These are phyloP conservation scores for Recurvirostra avosetta DNA, from an alignment of 2,113 vertebrate species.

Conservation along the genomic window DNA sequence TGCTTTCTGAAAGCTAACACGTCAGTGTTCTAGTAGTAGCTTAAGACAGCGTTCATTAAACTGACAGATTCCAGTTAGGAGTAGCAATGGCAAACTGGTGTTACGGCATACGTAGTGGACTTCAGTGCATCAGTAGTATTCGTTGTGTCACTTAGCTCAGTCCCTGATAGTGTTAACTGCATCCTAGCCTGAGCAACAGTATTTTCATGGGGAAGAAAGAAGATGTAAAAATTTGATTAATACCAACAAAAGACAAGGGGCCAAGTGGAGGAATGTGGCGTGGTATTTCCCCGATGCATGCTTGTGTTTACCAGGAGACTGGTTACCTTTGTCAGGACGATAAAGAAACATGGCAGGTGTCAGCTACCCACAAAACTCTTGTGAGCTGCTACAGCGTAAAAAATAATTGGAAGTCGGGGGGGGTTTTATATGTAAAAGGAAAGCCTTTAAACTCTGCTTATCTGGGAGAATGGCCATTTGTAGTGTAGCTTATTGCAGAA, in stretches of 20 bases:
- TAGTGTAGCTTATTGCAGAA: not conserved
- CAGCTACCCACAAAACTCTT: not conserved
- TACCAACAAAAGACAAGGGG: not conserved
- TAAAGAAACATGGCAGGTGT: not conserved
- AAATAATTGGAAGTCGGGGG: not conserved
- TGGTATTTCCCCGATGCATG: not conserved
- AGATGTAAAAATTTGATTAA: not conserved
- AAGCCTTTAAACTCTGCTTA: not conserved
- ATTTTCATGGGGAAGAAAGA: not conserved
- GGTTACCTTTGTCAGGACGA: not conserved
- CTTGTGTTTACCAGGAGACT: not conserved
- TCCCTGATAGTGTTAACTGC: not conserved
- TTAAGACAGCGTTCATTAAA: not conserved
- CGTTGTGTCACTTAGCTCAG: not conserved
- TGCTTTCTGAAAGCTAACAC: not conserved
- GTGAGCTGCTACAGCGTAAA: not conserved
- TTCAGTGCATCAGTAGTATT: not conserved
- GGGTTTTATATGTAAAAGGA: not conserved
- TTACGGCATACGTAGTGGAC: not conserved
- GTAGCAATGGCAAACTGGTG: not conserved
- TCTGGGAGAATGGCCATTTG: not conserved
- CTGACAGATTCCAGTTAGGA: not conserved
- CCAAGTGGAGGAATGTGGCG: not conserved
- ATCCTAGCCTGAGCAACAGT: not conserved
- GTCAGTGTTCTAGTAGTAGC: not conserved